phyloP scores from a whole-genome alignment of 2,888 invertebrate species.

The Drosophila paramelanica region DNA sequence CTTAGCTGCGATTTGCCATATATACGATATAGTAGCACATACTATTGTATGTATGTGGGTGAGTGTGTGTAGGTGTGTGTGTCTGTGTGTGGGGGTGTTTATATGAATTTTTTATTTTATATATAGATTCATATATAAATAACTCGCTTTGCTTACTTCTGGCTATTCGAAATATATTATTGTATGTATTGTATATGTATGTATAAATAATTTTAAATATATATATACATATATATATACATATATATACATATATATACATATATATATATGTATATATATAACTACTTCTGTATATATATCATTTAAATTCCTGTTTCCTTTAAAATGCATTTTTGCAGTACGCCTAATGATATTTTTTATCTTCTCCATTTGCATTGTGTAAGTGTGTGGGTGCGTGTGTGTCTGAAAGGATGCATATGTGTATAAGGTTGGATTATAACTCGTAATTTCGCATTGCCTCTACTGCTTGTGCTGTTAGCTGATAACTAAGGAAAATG shows the following conservation, averaged over 20 bases:
- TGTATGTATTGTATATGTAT: slow-evolving; percentile 62
- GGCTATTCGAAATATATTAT: slow-evolving; percentile 60
- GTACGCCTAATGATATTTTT: slow-evolving; percentile 76
- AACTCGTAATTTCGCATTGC: slow-evolving; percentile 31
- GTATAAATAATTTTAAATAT: slow-evolving; percentile 41
- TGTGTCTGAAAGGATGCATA: slow-evolving; percentile 6
- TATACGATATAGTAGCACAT: slow-evolving; percentile 33
- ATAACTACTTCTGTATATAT: slow-evolving; percentile 68
- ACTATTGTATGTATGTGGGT: slow-evolving; percentile 10
- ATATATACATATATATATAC: slow-evolving; percentile 39
- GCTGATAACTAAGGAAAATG: slow-evolving; percentile 40
- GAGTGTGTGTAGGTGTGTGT: slow-evolving; percentile 9
- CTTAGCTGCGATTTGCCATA: slow-evolving; percentile 37
- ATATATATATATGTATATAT: slow-evolving; percentile 42
- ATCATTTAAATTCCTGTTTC: slow-evolving; percentile 78
- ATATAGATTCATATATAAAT: slow-evolving; percentile 78
- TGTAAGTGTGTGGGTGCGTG: slow-evolving; percentile 20
- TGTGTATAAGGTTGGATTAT: slow-evolving; percentile 19
- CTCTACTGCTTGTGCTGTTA: slow-evolving; percentile 60
- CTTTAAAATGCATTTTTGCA: slow-evolving; percentile 77
- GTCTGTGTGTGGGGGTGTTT: slow-evolving; percentile 26
- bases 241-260: too few species aligned
- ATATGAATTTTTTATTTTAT: slow-evolving; percentile 37
- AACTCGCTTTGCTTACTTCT: slow-evolving; percentile 65
- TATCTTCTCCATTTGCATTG: slow-evolving; percentile 30